Evolutionary conservation across 2,797 vertebrate species (phyloP), one percentile per base, ranked within the genome.

Genomic region (Gymnopithys bicolor): DNA sequence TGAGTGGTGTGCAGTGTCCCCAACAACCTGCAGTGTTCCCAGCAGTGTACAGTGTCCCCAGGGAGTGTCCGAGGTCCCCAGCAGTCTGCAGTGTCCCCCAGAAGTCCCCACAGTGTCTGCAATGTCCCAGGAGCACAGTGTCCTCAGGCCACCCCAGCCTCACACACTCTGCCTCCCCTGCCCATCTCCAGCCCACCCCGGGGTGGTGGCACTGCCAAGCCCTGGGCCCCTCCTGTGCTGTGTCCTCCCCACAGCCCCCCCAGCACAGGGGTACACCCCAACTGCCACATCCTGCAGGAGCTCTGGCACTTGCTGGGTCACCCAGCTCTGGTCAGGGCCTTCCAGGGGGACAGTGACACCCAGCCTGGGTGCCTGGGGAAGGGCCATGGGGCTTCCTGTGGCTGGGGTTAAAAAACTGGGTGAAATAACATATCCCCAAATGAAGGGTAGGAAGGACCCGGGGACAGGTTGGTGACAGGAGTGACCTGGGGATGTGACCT

Each of bases 281-380:
- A 2, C 4, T 18, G 80, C 45, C 60, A 11, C 1, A 0, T 37
- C 55, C 59, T 49, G 49, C 74, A 62, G 77, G 62, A 68, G 55
- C 41, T 9, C 62, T 41, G 77, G 48, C 46, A 32, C 7, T 52
- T 19, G 18, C 3, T 4, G 43, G 21, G 14, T 56, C 69, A 37
- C 53, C 9, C 13, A 7, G 25, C 41, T 28, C 41, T 6, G 17
- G 10, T 10, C 0, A 5, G 33, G 49, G 25, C 11, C 30, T 41
- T 16, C 33, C 25, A 15, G 81, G 32, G 63, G 39, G 59, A 45
- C 11, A 12, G 59, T 66, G 82, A 71, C 81, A 51, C 13, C 35
- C 64, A 51, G 25, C 41, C 28, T 16, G 7, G 62, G 68, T 60
- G 52, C n/a, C 69, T 45, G 28, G 23, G 49, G 24, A 51, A 37